phyloP scores from a whole-genome alignment of 64 coral and sea anemone genomes.

The Platygyra sinensis region DNA sequence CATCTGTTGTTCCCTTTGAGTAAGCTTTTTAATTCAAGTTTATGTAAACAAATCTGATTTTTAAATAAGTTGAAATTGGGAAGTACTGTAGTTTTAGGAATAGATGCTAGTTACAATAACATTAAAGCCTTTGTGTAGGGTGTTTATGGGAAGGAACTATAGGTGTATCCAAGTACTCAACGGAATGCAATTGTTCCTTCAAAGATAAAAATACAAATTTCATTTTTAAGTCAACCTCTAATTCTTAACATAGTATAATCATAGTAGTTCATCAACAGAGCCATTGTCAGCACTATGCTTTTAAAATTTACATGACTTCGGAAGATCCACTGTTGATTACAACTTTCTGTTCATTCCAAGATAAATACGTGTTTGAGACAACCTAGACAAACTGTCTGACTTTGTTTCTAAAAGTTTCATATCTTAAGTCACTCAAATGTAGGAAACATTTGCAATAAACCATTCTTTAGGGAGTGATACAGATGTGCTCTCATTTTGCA shows the following conservation, averaged over 20 bases:
- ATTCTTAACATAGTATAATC: too few species aligned
- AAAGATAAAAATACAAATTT: too few species aligned
- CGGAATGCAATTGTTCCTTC: too few species aligned
- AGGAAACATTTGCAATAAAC: conserved; percentile 20
- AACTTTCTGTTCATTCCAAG: conserved; percentile 10
- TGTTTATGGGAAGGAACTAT: too few species aligned
- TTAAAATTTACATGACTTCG: not conserved
- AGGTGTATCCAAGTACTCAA: too few species aligned
- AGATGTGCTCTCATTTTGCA: conserved; percentile 32
- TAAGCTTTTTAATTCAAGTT: too few species aligned
- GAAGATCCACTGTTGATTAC: not conserved
- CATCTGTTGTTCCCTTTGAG: conserved; percentile 39
- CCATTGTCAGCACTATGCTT: not conserved
- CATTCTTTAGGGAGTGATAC: conserved; percentile 27
- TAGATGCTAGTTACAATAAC: too few species aligned
- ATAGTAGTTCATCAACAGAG: not conserved
- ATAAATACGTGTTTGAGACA: not conserved
- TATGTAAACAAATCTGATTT: too few species aligned
- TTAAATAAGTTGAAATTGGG: too few species aligned
- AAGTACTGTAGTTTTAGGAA: too few species aligned
- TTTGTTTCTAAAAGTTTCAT: conserved; percentile 5
- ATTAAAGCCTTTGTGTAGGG: too few species aligned
- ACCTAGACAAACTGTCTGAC: not conserved
- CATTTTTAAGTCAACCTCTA: too few species aligned
- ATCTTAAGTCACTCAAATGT: not conserved